Evolutionary conservation across 2,797 vertebrate genomes (phyloP), one percentile per base, ranked within the genome.

Genomic region (Macropus fuliginosus): DNA sequence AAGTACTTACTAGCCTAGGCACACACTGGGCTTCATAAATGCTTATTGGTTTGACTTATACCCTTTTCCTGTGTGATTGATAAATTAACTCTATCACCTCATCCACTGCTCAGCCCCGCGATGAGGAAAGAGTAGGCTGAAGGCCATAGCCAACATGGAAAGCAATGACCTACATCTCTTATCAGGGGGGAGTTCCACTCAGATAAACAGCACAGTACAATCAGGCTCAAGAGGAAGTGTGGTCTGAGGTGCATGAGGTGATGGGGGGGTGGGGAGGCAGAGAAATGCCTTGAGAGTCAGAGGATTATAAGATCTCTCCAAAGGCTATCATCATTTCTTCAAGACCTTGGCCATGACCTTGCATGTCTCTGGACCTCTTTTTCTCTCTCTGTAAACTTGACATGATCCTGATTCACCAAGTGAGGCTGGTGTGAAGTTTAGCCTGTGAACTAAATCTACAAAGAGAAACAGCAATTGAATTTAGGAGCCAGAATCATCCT

Each of bases 341-440:
- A 87, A 87, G 40, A 24, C 54, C 90, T 90, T 46, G 54, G 74
- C 92, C 6, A 59, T 90, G 56, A 52, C 29, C 54, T n/a, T 5
- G 11, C 0, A 0, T 0, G 21, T 50, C 62, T 90, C 31, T 9
- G 34, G 40, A n/a, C 24, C 52, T 92, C 18, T 0, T 0, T 29
- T 59, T 27, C 40, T 55, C 95, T 92, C 56, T 54, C 46, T 46
- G 4, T 52, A 56, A 91, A 54, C 11, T 21, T n/a, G 16, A n/a
- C 16, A 16, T 57, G 24, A 55, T 52, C 40, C 11, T 34, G 74
- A 27, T 55, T 34, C 92, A 54, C 27, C 13, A 34, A 29, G 40
- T 27, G 16, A 40, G 50, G 50, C 18, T 1, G 50, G 57, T 74
- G 29, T 31, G 9, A 89, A 87, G 87, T 18, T 0, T 18, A 52